Evolutionary conservation across 2,888 invertebrate species (phyloP), one percentile per base, ranked within the genome.

Genomic region (Tetranychus truncatus): DNA sequence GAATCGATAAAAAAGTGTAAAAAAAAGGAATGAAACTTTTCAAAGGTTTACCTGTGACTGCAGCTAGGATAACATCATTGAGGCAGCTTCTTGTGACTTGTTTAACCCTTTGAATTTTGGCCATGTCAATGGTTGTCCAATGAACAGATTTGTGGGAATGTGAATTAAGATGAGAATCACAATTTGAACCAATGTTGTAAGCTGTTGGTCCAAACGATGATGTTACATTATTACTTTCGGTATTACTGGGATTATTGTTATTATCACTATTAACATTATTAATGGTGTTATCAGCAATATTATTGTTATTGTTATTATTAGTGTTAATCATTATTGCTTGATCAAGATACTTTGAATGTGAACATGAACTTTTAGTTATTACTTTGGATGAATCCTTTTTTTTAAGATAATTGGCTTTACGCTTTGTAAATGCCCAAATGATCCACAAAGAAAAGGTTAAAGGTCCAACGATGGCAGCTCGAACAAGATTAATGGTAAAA

Each of bases 61-160:
- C 85, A 0, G 86, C 83, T 78, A 86, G 81, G 65, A 86, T 81
- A 8, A 86, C 84, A 79, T 86, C 86, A 78, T 85, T 86, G 71
- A 86, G 81, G 1, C 85, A 84, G 75, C 84, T 84, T 65, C 86
- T 80, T 74, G 86, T 86, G 55, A 86, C 85, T 79, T 86, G 85
- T 78, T 85, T 85, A 74, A 86, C 83, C 73, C 85, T 80, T 45
- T 80, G 79, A 71, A 84, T 81, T 76, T 83, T 82, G n/a, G 78
- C 76, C 69, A 82, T 81, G 21, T 75, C 76, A 15, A 77, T 44
- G 8, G 74, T 9, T 55, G 75, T 75, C 77, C 76, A 77, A 45
- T 77, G 71, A n/a, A 77, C 45, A 34, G 77, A 77, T 45, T 69
- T 73, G 6, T 46, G 24, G 34, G 75, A 34, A 34, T 34, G 55